Conservation (phyloP, 2,113 vertebrate species). For the Nannospalax galili region DNA sequence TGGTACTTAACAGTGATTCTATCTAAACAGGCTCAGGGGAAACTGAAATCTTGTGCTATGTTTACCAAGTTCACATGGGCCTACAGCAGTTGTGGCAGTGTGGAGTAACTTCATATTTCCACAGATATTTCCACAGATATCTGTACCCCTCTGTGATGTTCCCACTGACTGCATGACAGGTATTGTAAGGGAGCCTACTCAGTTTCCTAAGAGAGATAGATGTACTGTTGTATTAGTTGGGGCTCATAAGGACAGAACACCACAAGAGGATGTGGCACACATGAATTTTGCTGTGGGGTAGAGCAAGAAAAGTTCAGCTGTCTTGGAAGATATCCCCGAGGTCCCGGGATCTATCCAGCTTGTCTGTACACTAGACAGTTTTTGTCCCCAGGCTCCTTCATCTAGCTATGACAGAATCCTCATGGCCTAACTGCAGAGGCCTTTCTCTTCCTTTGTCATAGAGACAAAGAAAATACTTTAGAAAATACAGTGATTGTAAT, state of each 20-base stretch:
- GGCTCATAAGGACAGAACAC: background rate
- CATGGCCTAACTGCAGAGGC: background rate
- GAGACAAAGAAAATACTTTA: background rate
- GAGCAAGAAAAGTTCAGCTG: background rate
- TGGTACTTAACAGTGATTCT: background rate
- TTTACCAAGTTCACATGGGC: background rate
- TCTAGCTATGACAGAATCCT: background rate
- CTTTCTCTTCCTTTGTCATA: background rate
- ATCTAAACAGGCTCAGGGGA: background rate
- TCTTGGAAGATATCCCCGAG: too few relatives aligned
- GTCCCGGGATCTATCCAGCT: background rate
- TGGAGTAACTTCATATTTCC: background rate
- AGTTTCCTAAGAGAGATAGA: background rate
- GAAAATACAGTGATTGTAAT: background rate
- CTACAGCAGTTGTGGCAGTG: background rate
- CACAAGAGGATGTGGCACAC: too few relatives aligned
- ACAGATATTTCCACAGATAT: background rate
- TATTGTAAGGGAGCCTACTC: background rate
- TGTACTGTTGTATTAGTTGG: background rate
- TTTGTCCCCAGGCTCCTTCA: accelerated
- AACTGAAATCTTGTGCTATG: background rate
- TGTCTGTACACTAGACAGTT: background rate
- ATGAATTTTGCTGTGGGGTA: background rate
- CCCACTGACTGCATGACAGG: background rate
- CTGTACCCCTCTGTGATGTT: background rate